Evolutionary conservation across 2,888 invertebrate genomes (phyloP).

Genomic region (Plemyria rubiginata): DNA sequence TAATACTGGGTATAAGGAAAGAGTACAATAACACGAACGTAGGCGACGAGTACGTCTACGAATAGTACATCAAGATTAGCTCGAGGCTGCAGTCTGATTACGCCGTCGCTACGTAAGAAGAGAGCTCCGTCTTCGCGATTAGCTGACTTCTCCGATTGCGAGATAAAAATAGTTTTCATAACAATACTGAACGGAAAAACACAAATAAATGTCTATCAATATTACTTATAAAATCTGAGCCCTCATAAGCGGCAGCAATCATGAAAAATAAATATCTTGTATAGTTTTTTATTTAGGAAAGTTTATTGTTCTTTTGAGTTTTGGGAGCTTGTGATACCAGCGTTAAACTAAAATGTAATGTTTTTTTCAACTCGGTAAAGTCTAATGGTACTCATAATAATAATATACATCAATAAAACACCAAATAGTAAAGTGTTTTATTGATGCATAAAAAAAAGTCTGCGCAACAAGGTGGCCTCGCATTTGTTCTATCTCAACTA

Average conservation of each 20-base stretch:
- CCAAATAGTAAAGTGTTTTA: constrained; percentile 59
- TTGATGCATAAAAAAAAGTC: constrained; percentile 65
- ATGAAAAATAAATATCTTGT: no score
- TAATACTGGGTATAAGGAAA: constrained; percentile 63
- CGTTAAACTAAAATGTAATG: no score
- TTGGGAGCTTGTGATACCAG: no score
- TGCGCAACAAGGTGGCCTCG: constrained; percentile 65
- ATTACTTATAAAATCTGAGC: no score
- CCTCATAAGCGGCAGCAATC: no score
- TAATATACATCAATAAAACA: no score
- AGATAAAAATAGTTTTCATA: constrained; percentile 31
- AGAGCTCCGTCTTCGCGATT: constrained; percentile 51
- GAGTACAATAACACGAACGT: constrained; percentile 68
- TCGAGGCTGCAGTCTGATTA: constrained; percentile 77
- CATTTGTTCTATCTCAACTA: constrained; percentile 72
- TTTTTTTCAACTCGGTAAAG: neutral
- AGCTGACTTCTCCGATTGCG: constrained; percentile 62
- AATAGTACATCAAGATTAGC: constrained; percentile 78
- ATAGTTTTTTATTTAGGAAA: no score
- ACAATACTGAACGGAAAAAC: neutral
- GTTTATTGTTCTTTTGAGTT: no score
- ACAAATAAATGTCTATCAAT: neutral
- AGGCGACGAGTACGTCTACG: constrained; percentile 56
- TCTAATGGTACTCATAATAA: no score
- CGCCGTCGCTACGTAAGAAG: constrained; percentile 64